These are phyloP conservation scores for Lymantria monacha DNA, from an alignment of 2,888 invertebrate species.

Conservation along the genomic window DNA sequence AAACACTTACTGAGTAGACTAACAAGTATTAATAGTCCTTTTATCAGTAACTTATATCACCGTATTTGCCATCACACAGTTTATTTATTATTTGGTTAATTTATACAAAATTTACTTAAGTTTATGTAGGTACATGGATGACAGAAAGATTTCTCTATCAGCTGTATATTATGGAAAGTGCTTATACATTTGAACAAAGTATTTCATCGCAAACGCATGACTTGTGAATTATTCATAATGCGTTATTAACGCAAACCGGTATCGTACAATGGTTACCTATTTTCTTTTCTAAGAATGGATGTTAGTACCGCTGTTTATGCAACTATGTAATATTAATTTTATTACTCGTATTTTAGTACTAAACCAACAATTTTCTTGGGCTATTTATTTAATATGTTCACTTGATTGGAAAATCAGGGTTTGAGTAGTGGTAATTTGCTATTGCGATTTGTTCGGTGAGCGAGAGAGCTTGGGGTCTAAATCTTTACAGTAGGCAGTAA, in stretches of 20 bases:
- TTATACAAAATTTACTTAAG: neutral
- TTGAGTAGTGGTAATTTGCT: too few relatives aligned
- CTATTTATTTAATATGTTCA: too few relatives aligned
- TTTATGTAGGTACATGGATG: neutral
- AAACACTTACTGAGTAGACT: too few relatives aligned
- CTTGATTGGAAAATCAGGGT: too few relatives aligned
- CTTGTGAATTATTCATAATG: constrained; percentile 66
- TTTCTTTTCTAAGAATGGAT: constrained; percentile 56
- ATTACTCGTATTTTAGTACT: neutral
- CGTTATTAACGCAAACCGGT: constrained; percentile 50
- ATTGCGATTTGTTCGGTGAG: too few relatives aligned
- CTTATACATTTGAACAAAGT: constrained; percentile 42
- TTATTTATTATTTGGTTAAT: neutral
- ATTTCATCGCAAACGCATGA: constrained; percentile 48
- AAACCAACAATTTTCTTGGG: too few relatives aligned
- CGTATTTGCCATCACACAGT: too few relatives aligned
- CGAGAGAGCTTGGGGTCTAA: too few relatives aligned
- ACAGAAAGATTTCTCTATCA: constrained; percentile 14
- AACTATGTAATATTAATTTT: neutral
- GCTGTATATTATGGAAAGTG: constrained; percentile 50
- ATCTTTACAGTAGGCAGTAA: too few relatives aligned
- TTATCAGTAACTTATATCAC: too few relatives aligned
- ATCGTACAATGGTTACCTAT: constrained; percentile 52
- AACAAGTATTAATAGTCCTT: too few relatives aligned
- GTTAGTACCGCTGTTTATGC: constrained; percentile 25